A percentile compares a stretch with the other conserved stretches of the same genome.
Evolutionary conservation across 1,140 invertebrate species (phyloP).

Genomic region (Chrysomallon squamiferum): DNA sequence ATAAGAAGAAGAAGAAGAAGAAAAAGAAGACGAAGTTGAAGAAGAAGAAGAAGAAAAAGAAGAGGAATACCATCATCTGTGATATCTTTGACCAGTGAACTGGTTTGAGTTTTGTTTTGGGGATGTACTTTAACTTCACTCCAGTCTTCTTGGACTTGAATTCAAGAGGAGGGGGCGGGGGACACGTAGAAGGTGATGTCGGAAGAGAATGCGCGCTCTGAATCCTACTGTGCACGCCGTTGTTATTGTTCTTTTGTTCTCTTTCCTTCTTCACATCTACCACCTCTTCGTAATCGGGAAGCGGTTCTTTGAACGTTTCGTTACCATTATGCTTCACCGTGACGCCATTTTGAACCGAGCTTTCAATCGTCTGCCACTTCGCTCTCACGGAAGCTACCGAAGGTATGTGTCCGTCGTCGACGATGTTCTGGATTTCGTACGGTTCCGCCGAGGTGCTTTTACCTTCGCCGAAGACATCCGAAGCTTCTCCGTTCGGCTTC

Average conservation of each 20-base stretch:
- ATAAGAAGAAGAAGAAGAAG: too few species aligned
- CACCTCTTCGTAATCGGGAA: not conserved
- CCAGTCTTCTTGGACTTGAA: not conserved
- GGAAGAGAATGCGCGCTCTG: not conserved
- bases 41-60: too few species aligned
- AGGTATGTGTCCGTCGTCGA: not conserved
- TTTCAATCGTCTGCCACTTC: not conserved
- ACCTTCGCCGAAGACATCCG: not conserved
- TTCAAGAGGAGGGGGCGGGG: not conserved
- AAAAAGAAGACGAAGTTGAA: too few species aligned
- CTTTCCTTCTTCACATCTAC: not conserved
- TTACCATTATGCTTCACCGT: not conserved
- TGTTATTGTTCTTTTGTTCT: not conserved
- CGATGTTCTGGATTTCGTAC: not conserved
- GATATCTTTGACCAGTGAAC: slow-evolving; percentile 24
- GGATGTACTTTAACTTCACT: slow-evolving; percentile 2
- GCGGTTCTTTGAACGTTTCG: not conserved
- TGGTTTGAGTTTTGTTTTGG: slow-evolving; percentile 22
- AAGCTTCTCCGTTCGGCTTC: not conserved
- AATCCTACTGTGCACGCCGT: not conserved
- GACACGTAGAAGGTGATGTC: slow-evolving; percentile 1
- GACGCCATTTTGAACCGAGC: not conserved
- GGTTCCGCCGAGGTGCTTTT: not conserved
- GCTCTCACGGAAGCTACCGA: slow-evolving; percentile 3
- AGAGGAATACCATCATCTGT: too few species aligned